Evolutionary conservation across 1,140 invertebrate species (phyloP).

Genomic region (Prorops nasuta): DNA sequence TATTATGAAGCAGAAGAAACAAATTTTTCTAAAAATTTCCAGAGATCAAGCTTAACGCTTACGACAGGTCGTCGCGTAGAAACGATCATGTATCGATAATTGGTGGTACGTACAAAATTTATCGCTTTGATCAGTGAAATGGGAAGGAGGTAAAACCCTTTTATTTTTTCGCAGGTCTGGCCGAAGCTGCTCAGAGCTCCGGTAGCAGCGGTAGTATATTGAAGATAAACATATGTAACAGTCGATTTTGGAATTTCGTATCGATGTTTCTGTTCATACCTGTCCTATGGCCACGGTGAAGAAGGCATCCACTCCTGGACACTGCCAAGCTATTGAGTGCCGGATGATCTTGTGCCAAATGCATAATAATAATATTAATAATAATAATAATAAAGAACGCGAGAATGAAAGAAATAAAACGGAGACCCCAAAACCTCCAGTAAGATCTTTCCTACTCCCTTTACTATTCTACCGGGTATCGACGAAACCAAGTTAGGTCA

Average conservation of each 20-base stretch:
- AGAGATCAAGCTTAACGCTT: constrained; percentile 37
- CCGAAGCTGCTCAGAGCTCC: constrained; percentile 29
- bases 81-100: constrained; percentile 41
- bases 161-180: constrained; percentile 18
- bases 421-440: not conserved
- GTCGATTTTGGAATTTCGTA: constrained; percentile 18
- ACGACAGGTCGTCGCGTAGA: constrained; percentile 29
- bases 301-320: constrained; percentile 21
- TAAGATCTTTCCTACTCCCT: constrained; percentile 26
- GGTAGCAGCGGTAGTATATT: constrained; percentile 11
- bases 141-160: no score
- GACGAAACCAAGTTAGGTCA: constrained; percentile 26
- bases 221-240: constrained; percentile 1
- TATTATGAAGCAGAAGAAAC: not conserved
- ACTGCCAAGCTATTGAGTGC: constrained; percentile 25
- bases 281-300: constrained; percentile 29
- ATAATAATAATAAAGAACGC: not conserved
- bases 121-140: no score
- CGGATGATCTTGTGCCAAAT: constrained; percentile 33
- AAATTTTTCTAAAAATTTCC: constrained; percentile 16
- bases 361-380: constrained; percentile 11
- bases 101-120: constrained; percentile 29
- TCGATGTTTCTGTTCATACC: constrained; percentile 26
- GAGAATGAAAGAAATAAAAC: not conserved
- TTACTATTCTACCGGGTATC: constrained; percentile 23